These are phyloP conservation scores for Sinocyclocheilus maitianheensis DNA, from an alignment of 2,113 vertebrate genomes.

Conservation along the genomic window DNA sequence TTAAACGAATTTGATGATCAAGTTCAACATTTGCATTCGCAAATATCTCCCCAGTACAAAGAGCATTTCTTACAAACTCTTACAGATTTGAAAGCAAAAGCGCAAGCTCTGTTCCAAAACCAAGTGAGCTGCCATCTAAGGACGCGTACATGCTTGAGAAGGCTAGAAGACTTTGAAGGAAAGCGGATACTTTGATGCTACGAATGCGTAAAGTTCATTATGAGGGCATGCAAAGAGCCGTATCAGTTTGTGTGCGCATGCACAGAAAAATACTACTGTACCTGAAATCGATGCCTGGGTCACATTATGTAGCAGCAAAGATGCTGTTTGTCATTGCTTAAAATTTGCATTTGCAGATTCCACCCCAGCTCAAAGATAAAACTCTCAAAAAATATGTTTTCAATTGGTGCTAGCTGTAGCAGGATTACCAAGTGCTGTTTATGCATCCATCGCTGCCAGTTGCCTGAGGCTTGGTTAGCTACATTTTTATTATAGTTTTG, in stretches of 20 bases:
- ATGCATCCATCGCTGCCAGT: not conserved
- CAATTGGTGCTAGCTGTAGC: not conserved
- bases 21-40: not conserved
- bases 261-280: not conserved
- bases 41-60: slow-evolving; percentile 13
- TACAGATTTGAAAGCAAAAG: not conserved
- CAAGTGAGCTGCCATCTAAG: not conserved
- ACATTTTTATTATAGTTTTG: not conserved
- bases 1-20: not conserved
- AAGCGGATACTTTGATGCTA: not conserved
- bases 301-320: not conserved
- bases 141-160: not conserved
- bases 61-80: slow-evolving; percentile 7
- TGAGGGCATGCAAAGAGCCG: not conserved
- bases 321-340: no score
- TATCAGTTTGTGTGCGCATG: not conserved
- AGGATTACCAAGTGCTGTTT: not conserved
- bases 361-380: no score
- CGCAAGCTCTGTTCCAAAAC: slow-evolving; percentile 20
- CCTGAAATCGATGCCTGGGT: not conserved
- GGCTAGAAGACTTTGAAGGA: not conserved
- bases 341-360: no score
- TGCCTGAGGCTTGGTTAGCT: not conserved
- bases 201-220: not conserved
- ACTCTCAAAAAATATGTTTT: not conserved